These are phyloP conservation scores for Podiceps cristatus DNA, from an alignment of 2,113 vertebrate species.

Conservation along the genomic window DNA sequence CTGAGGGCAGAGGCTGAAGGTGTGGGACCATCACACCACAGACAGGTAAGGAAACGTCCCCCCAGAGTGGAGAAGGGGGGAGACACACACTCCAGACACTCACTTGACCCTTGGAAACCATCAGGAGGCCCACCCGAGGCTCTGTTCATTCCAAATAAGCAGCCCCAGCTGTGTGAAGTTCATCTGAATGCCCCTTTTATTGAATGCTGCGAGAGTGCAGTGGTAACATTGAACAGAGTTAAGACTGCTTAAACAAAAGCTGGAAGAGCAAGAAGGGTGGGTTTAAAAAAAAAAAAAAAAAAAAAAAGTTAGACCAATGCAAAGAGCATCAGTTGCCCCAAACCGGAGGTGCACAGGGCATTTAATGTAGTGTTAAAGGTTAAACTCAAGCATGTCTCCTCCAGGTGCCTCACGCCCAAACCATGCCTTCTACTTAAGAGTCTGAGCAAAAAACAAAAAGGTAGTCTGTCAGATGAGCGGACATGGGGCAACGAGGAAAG, in stretches of 20 bases:
- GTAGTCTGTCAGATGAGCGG: conserved; percentile 22
- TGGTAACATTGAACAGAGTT: conserved; percentile 68
- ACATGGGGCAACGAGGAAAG: neutral
- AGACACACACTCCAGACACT: neutral
- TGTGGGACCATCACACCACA: too few species aligned
- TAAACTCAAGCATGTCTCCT: conserved; percentile 5
- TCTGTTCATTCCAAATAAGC: conserved; percentile 18
- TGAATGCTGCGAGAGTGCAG: conserved; percentile 65
- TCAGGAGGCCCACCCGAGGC: neutral
- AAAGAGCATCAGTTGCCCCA: neutral
- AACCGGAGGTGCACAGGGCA: neutral
- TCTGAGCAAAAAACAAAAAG: conserved; percentile 54
- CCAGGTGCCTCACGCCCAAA: neutral
- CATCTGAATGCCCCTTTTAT: conserved; percentile 70
- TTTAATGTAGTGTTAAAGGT: conserved; percentile 60
- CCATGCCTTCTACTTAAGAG: conserved; percentile 15
- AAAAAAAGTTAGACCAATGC: conserved; percentile 44
- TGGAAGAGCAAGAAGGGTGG: conserved; percentile 56
- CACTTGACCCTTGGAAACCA: fast-evolving
- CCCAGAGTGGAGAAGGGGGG: too few species aligned
- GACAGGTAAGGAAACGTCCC: neutral
- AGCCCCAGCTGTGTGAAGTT: conserved; percentile 27
- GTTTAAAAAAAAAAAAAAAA: neutral
- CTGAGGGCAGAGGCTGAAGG: fast-evolving
- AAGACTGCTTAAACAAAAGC: conserved; percentile 71